Evolutionary conservation across 2,888 invertebrate genomes (phyloP).

Genomic region (Latrodectus elegans): DNA sequence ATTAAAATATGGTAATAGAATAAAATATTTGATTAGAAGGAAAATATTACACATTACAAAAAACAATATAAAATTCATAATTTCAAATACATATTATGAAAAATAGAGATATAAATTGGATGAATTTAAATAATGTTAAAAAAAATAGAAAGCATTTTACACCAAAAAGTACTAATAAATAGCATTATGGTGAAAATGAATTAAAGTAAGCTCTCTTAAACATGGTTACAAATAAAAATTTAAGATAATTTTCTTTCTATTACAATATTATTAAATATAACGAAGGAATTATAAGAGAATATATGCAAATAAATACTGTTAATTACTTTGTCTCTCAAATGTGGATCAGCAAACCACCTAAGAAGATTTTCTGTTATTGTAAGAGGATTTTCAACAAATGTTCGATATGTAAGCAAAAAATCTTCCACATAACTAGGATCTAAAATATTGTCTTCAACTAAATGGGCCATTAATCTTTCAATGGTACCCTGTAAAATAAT

Average conservation of each 20-base stretch:
- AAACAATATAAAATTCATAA: no score
- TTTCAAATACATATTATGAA: no score
- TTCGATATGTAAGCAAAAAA: conserved; percentile 96
- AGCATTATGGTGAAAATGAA: neutral
- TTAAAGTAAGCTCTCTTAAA: neutral
- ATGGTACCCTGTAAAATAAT: conserved; percentile 81
- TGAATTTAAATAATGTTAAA: neutral
- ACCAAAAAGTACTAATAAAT: neutral
- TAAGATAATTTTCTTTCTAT: no score
- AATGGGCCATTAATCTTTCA: conserved; percentile 90
- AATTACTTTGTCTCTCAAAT: conserved; percentile 75
- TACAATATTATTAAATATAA: neutral
- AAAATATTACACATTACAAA: no score
- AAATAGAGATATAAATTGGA: no score
- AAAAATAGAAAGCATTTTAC: neutral
- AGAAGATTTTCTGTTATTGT: conserved; percentile 90
- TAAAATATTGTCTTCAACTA: conserved; percentile 94
- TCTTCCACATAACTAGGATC: conserved; percentile 99
- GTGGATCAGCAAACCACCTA: conserved; percentile 89
- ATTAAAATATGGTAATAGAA: no score
- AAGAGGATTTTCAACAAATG: conserved; percentile 91
- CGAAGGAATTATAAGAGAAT: neutral
- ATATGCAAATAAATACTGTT: no score
- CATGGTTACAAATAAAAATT: no score
- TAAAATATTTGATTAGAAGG: neutral